Conservation (phyloP, 2,888 invertebrate genomes). For the Cartodere bifasciata region DNA sequence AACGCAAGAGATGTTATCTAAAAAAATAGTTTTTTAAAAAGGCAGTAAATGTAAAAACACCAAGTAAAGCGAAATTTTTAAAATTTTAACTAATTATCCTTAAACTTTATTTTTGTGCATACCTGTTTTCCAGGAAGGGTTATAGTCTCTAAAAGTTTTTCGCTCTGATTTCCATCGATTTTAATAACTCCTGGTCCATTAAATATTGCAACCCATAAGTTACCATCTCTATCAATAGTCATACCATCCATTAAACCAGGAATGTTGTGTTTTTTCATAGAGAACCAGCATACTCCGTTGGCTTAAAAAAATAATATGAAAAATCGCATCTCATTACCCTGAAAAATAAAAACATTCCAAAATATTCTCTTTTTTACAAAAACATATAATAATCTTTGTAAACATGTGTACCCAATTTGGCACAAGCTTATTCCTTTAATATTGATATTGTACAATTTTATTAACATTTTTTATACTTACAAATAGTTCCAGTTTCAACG, state of each 20-base stretch:
- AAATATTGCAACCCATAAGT: slow-evolving; percentile 67
- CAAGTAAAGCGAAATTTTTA: neutral
- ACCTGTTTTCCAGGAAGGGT: slow-evolving; percentile 51
- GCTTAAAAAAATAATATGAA: too few relatives aligned
- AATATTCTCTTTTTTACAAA: too few relatives aligned
- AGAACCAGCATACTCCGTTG: too few relatives aligned
- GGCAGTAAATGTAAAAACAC: neutral
- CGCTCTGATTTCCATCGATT: slow-evolving; percentile 41
- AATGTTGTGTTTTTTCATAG: slow-evolving; percentile 32
- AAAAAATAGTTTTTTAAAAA: slow-evolving; percentile 5
- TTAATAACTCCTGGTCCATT: slow-evolving; percentile 49
- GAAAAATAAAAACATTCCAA: too few relatives aligned
- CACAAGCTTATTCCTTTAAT: too few relatives aligned
- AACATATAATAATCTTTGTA: neutral
- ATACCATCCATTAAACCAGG: slow-evolving; percentile 57
- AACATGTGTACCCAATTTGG: neutral
- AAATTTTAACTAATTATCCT: neutral
- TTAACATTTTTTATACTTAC: slow-evolving; percentile 22
- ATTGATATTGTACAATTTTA: too few relatives aligned
- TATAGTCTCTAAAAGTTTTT: slow-evolving; percentile 44
- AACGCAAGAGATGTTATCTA: slow-evolving; percentile 52
- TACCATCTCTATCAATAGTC: slow-evolving; percentile 65
- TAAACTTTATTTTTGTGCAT: slow-evolving; percentile 17
- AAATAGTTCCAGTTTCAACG: slow-evolving; percentile 37
- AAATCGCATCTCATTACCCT: too few relatives aligned